Evolutionary conservation across 2,888 invertebrate species (phyloP), one percentile per base, ranked within the genome.

Genomic region (Tenodera sinensis): DNA sequence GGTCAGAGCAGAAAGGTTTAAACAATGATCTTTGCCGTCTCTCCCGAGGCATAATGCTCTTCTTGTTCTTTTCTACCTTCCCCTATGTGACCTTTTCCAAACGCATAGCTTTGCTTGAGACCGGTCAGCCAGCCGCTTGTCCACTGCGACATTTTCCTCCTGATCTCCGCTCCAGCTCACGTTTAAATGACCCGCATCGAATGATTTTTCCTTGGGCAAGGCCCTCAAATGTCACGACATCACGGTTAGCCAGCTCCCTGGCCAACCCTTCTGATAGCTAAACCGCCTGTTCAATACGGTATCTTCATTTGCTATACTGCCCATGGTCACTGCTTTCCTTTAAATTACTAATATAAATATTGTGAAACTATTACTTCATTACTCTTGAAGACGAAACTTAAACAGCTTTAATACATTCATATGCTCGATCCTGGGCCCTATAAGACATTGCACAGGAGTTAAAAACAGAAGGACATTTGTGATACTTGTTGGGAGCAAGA

Each of bases 131-230:
- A 30, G 28, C 54, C 86, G 28, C 30, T 28, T 86, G 86, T 86
- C 86, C 86, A 30, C 28, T 81, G 81, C 87, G 87, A 83, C 87
- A 87, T 87, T 87, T 87, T 87, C 87, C 82, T 87, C 87, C 87
- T 71, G 54, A 71, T 71, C 54, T 71, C 54, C 34, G 14, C 81
- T 81, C 27, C 87, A 34, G 83, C 54, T 71, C 54, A 83, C 81
- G 34, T 87, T 87, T 87, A 87, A 87, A 87, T 87, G 87, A 87
- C 87, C 87, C 87, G 83, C 25, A 87, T 83, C 87, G 54, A 87
- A 87, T 87, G 87, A 87, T 87, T 87, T 83, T 87, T 87, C 87
- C 87, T 87, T 87, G 87, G 83, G 87, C 82, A 71, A 71, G 54
- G 15, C 54, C 54, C 54, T 71, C 54, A 71, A 71, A 71, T 71